Percentiles rank a stretch among this genome's conserved stretches.
Evolutionary conservation across 2,797 vertebrate genomes (phyloP).

Genomic region (Mus spretus): DNA sequence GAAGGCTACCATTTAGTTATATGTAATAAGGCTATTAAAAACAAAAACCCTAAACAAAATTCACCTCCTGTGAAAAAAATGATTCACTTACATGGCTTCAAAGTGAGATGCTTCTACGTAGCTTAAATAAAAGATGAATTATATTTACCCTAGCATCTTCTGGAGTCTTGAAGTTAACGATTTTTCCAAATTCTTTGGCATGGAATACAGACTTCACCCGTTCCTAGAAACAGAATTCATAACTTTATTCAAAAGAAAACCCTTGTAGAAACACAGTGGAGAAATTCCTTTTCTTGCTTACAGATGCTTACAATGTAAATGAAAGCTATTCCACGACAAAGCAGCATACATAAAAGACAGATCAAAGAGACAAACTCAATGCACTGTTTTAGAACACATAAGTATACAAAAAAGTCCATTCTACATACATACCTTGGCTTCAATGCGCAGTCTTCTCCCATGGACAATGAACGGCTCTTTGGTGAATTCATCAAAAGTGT

Average conservation of each 20-base stretch:
- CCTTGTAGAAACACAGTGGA: slow-evolving; percentile 58
- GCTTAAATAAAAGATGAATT: slow-evolving; percentile 70
- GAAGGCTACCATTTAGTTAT: slow-evolving; percentile 4
- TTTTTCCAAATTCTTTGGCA: slow-evolving; percentile 99
- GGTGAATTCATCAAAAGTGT: slow-evolving; percentile 97
- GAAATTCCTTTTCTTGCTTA: background rate
- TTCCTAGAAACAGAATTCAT: slow-evolving; percentile 91
- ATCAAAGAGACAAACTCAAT: slow-evolving; percentile 13
- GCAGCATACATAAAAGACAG: background rate
- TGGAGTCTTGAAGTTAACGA: slow-evolving; percentile 96
- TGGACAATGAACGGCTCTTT: slow-evolving; percentile 97
- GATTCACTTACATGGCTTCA: slow-evolving; percentile 17
- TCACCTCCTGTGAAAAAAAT: slow-evolving; percentile 57
- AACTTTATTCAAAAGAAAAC: slow-evolving; percentile 75
- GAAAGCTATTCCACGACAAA: background rate
- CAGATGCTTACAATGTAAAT: background rate
- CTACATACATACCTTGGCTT: slow-evolving; percentile 96
- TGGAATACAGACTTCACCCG: slow-evolving; percentile 98
- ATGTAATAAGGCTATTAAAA: slow-evolving; percentile 50
- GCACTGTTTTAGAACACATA: background rate
- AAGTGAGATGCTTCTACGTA: slow-evolving; percentile 46
- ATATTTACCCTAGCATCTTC: slow-evolving; percentile 95
- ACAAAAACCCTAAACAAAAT: slow-evolving; percentile 57
- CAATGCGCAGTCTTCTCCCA: slow-evolving; percentile 94
- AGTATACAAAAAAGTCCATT: background rate